Evolutionary conservation across 1,140 invertebrate species (phyloP), one percentile per base, ranked within the genome.

Genomic region (Wasmannia auropunctata): DNA sequence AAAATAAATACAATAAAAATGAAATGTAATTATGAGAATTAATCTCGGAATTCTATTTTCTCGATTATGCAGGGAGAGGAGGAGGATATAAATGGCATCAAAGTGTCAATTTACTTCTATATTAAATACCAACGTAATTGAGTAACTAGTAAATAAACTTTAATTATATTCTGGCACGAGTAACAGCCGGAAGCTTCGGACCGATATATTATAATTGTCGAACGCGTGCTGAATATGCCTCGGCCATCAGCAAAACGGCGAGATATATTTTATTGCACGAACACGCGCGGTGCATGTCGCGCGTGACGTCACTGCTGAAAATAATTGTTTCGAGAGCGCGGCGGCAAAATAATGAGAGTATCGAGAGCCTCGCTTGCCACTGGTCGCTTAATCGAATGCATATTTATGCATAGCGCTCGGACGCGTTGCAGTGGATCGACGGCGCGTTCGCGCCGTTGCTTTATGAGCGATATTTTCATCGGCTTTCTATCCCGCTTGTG

Each of bases 341-440:
- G n/a, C 46, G 34, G 16, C 34, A 14, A 54, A 69, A 69, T 80
- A 80, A 80, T 69, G 77, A 80, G 62, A 80, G 69, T 28, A 54
- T 80, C 62, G 62, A 80, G 77, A 69, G 22, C 54, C 46, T 28
- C 46, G 43, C 14, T n/a, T 37, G 60, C 76, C 62, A 8, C 28
- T 25, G 31, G 63, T 7, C 34, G 77, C 74, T 81, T 86, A 86
- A 86, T 86, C 85, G 77, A 81, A 86, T 81, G 85, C 74, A 86
- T 81, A 81, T 86, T 86, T 86, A 86, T 81, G 85, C 85, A 72
- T 81, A 58, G 56, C 60, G 54, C 63, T 81, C 6, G 49, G 43
- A 86, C 56, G 77, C 85, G 65, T 31, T 28, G 37, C 43, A 72
- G 51, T 63, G 72, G 85, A 70, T 70, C 63, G 22, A 49, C 63